Conservation (phyloP, 2,888 invertebrate species). For the Tinea pellionella region DNA sequence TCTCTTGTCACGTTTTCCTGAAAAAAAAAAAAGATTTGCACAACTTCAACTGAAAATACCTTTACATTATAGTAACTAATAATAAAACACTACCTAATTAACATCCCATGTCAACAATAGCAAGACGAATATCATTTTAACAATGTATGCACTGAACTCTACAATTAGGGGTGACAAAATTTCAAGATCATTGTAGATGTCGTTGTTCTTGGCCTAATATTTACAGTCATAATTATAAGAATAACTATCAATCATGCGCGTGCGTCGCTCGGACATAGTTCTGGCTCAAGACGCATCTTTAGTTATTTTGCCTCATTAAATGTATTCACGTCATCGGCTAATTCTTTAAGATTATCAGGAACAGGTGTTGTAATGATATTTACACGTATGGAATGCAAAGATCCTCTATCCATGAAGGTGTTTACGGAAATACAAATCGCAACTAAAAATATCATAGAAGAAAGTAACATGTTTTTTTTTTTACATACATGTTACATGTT, state of each 20-base stretch:
- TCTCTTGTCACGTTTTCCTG: too few species aligned
- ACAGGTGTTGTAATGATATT: not conserved
- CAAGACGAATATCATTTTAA: constrained; percentile 32
- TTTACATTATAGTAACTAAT: too few species aligned
- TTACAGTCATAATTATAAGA: constrained; percentile 46
- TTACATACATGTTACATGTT: too few species aligned
- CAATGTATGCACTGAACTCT: constrained; percentile 37
- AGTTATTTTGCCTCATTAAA: constrained; percentile 32
- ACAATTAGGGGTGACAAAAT: constrained; percentile 47
- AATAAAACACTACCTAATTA: not conserved
- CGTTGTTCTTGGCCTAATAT: constrained; percentile 51
- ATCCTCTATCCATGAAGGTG: too few species aligned
- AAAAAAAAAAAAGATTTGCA: too few species aligned
- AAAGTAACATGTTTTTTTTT: too few species aligned
- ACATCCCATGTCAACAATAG: not conserved
- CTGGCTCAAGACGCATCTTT: constrained; percentile 25
- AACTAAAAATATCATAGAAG: too few species aligned
- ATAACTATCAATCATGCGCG: constrained; percentile 51
- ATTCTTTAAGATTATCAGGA: constrained; percentile 15
- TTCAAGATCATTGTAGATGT: constrained; percentile 34
- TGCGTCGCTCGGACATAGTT: constrained; percentile 21
- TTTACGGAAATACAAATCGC: too few species aligned
- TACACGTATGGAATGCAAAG: too few species aligned
- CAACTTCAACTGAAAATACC: too few species aligned
- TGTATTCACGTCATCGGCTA: constrained; percentile 26